phyloP scores from a whole-genome alignment of 2,113 vertebrate genomes.

The Vidua chalybeata region DNA sequence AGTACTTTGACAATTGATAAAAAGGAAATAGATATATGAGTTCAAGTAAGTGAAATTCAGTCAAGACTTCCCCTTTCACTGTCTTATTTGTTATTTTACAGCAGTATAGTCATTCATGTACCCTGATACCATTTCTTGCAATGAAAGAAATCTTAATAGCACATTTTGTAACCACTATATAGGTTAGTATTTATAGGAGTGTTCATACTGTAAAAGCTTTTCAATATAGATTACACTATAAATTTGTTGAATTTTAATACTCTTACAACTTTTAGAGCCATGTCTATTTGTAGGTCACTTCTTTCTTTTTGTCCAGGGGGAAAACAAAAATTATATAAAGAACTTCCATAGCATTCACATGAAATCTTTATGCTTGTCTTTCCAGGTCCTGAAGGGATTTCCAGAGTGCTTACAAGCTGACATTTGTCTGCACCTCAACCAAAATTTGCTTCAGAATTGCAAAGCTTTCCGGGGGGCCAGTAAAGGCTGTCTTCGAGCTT shows the following conservation, averaged over 20 bases:
- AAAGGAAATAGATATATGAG: background rate
- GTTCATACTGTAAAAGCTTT: conserved; percentile 10
- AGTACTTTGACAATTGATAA: background rate
- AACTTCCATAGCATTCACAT: conserved; percentile 15
- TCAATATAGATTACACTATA: conserved; percentile 4
- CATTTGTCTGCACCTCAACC: conserved; percentile 97
- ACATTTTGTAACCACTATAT: background rate
- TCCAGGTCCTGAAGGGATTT: conserved; percentile 96
- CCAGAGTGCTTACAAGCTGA: conserved; percentile 99
- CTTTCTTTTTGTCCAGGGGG: conserved; percentile 5
- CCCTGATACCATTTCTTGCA: background rate
- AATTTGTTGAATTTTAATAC: background rate
- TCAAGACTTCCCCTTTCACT: background rate
- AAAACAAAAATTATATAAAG: conserved; percentile 1
- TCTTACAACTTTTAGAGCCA: background rate
- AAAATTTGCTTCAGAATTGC: conserved; percentile 89
- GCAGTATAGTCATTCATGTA: background rate
- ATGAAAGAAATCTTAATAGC: background rate
- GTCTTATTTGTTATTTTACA: conserved; percentile 1
- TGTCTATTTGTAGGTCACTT: background rate
- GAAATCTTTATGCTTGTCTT: conserved; percentile 60
- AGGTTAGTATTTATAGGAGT: background rate
- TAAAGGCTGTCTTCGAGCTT: conserved; percentile 95
- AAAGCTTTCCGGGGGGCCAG: conserved; percentile 94
- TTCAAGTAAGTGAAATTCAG: conserved; percentile 7